These are phyloP conservation scores for Lysiphlebus fabarum DNA, from an alignment of 1,140 invertebrate species.

Conservation along the genomic window DNA sequence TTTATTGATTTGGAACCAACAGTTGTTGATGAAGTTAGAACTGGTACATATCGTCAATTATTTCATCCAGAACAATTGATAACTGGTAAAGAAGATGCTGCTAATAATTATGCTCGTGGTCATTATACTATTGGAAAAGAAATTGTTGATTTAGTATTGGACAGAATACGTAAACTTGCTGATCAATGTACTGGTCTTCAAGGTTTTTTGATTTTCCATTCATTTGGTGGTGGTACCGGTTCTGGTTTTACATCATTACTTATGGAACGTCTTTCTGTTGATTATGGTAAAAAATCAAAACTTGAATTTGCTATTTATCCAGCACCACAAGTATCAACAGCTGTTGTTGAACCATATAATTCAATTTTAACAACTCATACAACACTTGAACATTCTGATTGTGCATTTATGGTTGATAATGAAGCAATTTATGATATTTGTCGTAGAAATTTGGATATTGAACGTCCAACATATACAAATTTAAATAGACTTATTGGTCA, in stretches of 20 bases:
- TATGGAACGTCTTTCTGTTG: constrained; percentile 56
- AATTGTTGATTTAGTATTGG: constrained; percentile 77
- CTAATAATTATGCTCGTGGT: constrained; percentile 69
- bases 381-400: constrained; percentile 63
- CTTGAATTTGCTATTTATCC: constrained; percentile 24
- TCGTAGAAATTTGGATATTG: constrained; percentile 62
- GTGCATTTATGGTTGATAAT: constrained; percentile 59
- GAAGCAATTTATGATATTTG: constrained; percentile 24
- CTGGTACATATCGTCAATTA: constrained; percentile 58
- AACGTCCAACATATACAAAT: constrained; percentile 72
- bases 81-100: constrained; percentile 25
- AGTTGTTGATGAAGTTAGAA: constrained; percentile 52
- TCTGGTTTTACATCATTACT: constrained; percentile 83
- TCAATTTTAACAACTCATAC: constrained; percentile 65
- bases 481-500: constrained; percentile 72
- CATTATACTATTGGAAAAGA: constrained; percentile 92
- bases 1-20: constrained; percentile 25
- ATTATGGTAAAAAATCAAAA: constrained; percentile 24
- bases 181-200: constrained; percentile 85
- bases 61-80: constrained; percentile 66
- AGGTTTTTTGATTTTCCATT: constrained; percentile 84
- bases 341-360: constrained; percentile 73
- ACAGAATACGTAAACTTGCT: constrained; percentile 74
- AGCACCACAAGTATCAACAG: constrained; percentile 44
- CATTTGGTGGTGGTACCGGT: constrained; percentile 54